Base-by-base conservation (phyloP, 1,140 invertebrate genomes). In the Drosophila murphyi region DNA sequence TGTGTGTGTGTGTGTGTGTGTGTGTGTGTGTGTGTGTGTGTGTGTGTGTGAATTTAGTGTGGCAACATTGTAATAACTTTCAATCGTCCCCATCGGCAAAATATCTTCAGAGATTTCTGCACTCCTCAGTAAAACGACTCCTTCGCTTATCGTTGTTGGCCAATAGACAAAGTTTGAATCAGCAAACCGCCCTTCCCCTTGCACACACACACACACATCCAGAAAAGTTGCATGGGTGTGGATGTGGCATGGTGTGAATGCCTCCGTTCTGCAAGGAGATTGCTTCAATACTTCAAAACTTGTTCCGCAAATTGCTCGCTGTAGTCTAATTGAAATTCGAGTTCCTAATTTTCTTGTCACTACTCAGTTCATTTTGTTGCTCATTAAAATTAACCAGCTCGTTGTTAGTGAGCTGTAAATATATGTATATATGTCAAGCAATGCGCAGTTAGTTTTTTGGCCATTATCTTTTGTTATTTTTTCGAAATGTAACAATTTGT, bases 21-120 rank as follows among this genome's bases (percentile, higher is more conserved):
- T 51, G 31, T 48, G 29, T 64, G 29, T 57, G 43, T 62, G 57
- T 35, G 48, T 20, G 32, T 41, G 2, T 20, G 32, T 41, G 2
- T 60, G 55, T 56, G 51, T 32, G 7, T 29, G 65, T n/a, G 6
- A 41, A 8, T 34, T 61, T 20, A 29, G 4, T 7, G 7, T 10
- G 31, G 68, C 68, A 39, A 68, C 51, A 57, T 68, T 63, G 55
- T 32, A 52, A 60, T 59, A 59, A 51, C 48, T 57, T 68, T 48
- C 60, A 47, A 64, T 10, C 48, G 8, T 10, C 3, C 34, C 39
- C 39, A n/a, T n/a, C 10, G 39, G 39, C 47, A 54, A 35, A 50
- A 68, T 50, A 57, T 12, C 50, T 59, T 48, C 51, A 72, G 55
- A 39, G 50, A 67, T 54, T 72, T 39, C 45, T 32, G 12, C 7